Evolutionary conservation across 92 coral and sea anemone genomes (phyloP).

Genomic region (Micromussa lordhowensis): DNA sequence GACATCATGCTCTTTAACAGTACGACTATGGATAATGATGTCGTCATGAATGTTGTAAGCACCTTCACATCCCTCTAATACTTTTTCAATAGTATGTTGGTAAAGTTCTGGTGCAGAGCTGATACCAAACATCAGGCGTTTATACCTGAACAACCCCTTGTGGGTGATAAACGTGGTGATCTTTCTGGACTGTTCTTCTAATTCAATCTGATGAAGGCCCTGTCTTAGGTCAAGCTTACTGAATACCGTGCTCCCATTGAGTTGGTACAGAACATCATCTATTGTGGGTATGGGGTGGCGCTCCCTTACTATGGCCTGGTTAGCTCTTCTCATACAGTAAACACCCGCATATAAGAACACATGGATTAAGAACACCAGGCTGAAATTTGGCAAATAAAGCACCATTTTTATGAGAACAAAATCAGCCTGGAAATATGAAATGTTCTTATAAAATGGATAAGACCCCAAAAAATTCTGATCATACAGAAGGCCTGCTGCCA

Average conservation of each 20-base stretch:
- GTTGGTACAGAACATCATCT: slow-evolving; percentile 31
- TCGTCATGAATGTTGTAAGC: slow-evolving; percentile 58
- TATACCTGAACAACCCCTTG: slow-evolving; percentile 51
- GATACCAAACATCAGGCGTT: slow-evolving; percentile 55
- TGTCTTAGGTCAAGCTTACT: slow-evolving; percentile 37
- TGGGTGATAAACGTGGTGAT: slow-evolving; percentile 39
- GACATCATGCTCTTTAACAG: slow-evolving; percentile 56
- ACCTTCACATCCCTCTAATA: slow-evolving; percentile 54
- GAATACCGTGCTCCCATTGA: slow-evolving; percentile 19
- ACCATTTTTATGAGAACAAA: too few relatives aligned
- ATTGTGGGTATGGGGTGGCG: slow-evolving; percentile 56
- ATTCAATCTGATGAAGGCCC: slow-evolving; percentile 31
- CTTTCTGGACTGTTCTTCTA: slow-evolving; percentile 37
- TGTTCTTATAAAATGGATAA: too few relatives aligned
- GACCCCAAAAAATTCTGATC: too few relatives aligned
- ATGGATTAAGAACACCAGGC: too few relatives aligned
- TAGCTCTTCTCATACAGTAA: slow-evolving; percentile 58
- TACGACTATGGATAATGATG: slow-evolving; percentile 65
- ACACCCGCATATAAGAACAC: too few relatives aligned
- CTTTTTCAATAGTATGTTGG: slow-evolving; percentile 21
- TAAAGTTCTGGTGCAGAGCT: slow-evolving; percentile 47
- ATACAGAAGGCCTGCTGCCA: too few relatives aligned
- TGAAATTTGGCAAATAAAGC: too few relatives aligned
- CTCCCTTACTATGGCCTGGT: slow-evolving; percentile 44
- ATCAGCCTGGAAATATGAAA: too few relatives aligned